Percentiles rank a stretch among this genome's conserved stretches.
These are phyloP conservation scores for Lepidurus packardi DNA, from an alignment of 1,140 invertebrate genomes.

Conservation along the genomic window DNA sequence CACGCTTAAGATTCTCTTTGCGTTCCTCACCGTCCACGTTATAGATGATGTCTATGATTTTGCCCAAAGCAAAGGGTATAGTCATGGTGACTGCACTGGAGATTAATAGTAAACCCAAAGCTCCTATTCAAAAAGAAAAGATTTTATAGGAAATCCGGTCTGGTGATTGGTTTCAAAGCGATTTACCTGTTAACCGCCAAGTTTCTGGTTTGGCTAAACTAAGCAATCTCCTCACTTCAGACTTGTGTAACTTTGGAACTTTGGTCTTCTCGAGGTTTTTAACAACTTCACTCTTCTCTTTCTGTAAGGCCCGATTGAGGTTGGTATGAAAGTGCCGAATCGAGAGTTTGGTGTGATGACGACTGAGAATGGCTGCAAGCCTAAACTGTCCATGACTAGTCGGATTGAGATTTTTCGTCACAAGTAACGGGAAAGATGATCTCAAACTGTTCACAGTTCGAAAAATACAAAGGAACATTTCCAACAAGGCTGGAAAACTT, in stretches of 20 bases:
- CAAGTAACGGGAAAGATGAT: not conserved
- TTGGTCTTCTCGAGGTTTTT: not conserved
- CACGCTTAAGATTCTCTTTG: conserved; percentile 60
- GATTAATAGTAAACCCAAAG: conserved; percentile 68
- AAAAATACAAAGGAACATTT: conserved; percentile 20
- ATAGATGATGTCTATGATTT: conserved; percentile 86
- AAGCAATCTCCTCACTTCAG: conserved; percentile 39
- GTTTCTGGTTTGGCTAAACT: conserved; percentile 42
- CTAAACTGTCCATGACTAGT: not conserved
- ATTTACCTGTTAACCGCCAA: conserved; percentile 41
- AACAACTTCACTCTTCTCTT: not conserved
- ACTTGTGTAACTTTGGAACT: conserved; percentile 15
- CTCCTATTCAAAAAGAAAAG: conserved; percentile 54
- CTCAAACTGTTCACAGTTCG: not conserved
- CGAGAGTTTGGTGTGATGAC: not conserved
- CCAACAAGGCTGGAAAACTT: not conserved
- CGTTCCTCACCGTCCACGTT: conserved; percentile 55
- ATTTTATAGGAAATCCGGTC: conserved; percentile 24
- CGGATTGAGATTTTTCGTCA: not conserved
- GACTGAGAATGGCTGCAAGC: not conserved
- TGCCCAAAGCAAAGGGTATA: conserved; percentile 86
- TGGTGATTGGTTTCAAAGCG: conserved; percentile 23
- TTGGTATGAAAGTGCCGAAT: not conserved
- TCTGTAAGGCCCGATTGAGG: not conserved
- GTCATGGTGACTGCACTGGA: conserved; percentile 88